Evolutionary conservation across 2,888 invertebrate genomes (phyloP).

Genomic region (Leucophenga montana): DNA sequence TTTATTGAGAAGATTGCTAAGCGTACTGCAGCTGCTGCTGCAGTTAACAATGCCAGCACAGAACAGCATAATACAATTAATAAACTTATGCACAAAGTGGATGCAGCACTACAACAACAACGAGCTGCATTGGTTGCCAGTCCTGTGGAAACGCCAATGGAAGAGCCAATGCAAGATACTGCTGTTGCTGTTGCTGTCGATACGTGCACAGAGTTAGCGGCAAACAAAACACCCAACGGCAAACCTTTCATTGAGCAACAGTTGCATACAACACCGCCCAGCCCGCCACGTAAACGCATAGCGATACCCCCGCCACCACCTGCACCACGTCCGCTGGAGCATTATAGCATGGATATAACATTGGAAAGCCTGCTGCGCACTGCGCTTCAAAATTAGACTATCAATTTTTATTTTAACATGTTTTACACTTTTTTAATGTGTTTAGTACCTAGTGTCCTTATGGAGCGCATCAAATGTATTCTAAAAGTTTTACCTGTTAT

Average conservation of each 20-base stretch:
- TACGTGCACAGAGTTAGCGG: neutral
- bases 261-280: conserved; percentile 47
- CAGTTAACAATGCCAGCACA: conserved; percentile 46
- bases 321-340: neutral
- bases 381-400: conserved; percentile 56
- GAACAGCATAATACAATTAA: conserved; percentile 56
- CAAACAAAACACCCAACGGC: conserved; percentile 50
- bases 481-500: no score
- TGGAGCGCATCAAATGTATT: neutral
- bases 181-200: neutral
- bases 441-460: conserved; percentile 11
- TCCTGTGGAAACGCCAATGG: conserved; percentile 52
- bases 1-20: conserved; percentile 70
- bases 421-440: neutral
- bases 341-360: conserved; percentile 33
- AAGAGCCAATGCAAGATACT: conserved; percentile 34
- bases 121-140: conserved; percentile 33
- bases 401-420: neutral
- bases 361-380: conserved; percentile 58
- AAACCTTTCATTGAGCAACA: conserved; percentile 47
- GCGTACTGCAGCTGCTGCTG: conserved; percentile 56
- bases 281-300: conserved; percentile 45
- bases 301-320: neutral
- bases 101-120: conserved; percentile 41
- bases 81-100: conserved; percentile 68